Conservation (phyloP, 2,113 vertebrate species). For the Panthera uncia region DNA sequence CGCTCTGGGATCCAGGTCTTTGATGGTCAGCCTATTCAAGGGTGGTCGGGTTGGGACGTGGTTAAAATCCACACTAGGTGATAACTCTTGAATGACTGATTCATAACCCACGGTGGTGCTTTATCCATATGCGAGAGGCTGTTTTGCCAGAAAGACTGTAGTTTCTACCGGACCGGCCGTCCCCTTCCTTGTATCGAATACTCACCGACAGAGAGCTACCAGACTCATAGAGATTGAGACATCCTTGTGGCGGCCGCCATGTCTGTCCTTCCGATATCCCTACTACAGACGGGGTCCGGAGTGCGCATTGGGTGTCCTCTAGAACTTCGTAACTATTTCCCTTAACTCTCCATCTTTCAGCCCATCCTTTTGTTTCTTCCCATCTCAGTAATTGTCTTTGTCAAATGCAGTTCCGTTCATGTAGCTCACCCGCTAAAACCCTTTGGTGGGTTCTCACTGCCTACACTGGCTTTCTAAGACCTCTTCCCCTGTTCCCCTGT, state of each 20-base stretch:
- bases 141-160: not conserved
- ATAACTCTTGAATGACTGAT: conserved; percentile 2
- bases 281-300: fast-evolving
- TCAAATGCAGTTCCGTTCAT: not conserved
- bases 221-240: not conserved
- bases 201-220: not conserved
- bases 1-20: not conserved
- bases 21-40: not conserved
- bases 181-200: not conserved
- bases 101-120: not conserved
- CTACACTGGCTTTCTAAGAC: not conserved
- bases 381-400: not conserved
- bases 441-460: not conserved
- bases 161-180: not conserved
- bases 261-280: not conserved
- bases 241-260: not conserved
- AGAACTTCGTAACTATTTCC: not conserved
- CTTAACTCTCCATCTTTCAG: not conserved
- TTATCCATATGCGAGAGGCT: not conserved
- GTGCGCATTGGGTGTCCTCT: not conserved
- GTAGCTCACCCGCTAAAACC: not conserved
- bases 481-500: too few species aligned
- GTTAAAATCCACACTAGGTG: not conserved
- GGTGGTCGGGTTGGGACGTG: not conserved
- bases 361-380: not conserved